These are phyloP conservation scores for Meandrusa payeni DNA, from an alignment of 2,888 invertebrate species.

Conservation along the genomic window DNA sequence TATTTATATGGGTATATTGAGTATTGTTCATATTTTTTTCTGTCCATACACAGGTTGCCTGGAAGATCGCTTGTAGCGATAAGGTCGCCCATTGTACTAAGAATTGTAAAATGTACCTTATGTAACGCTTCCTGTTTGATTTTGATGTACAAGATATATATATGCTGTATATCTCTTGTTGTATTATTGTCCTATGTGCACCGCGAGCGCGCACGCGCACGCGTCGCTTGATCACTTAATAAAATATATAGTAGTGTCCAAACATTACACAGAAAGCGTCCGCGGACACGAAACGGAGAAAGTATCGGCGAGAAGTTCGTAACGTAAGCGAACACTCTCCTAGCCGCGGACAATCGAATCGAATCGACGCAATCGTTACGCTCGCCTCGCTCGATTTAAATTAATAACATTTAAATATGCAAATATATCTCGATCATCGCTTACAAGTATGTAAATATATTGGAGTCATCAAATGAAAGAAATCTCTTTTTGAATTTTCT, in stretches of 20 bases:
- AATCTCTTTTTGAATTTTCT: conserved; percentile 2
- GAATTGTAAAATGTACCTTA: no score
- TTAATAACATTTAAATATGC: conserved; percentile 10
- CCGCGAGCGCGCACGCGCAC: no score
- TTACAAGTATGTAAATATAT: conserved; percentile 3
- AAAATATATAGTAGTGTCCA: conserved; percentile 9
- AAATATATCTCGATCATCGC: background rate
- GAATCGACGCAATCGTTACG: conserved; percentile 12
- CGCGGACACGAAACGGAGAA: conserved; percentile 12
- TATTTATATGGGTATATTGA: no score
- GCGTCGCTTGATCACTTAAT: no score
- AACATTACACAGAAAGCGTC: conserved; percentile 9
- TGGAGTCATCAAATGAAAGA: conserved; percentile 8
- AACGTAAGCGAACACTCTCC: conserved; percentile 5
- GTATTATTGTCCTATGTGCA: no score
- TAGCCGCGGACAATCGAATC: conserved; percentile 16
- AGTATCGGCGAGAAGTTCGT: conserved; percentile 1
- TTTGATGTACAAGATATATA: no score
- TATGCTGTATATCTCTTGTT: no score
- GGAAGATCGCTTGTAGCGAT: no score
- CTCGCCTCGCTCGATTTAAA: conserved; percentile 6
- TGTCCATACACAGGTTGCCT: no score
- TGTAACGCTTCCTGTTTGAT: no score
- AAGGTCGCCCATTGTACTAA: no score
- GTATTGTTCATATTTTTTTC: no score